phyloP scores from a whole-genome alignment of 2,797 vertebrate species.

The Artibeus jamaicensis region DNA sequence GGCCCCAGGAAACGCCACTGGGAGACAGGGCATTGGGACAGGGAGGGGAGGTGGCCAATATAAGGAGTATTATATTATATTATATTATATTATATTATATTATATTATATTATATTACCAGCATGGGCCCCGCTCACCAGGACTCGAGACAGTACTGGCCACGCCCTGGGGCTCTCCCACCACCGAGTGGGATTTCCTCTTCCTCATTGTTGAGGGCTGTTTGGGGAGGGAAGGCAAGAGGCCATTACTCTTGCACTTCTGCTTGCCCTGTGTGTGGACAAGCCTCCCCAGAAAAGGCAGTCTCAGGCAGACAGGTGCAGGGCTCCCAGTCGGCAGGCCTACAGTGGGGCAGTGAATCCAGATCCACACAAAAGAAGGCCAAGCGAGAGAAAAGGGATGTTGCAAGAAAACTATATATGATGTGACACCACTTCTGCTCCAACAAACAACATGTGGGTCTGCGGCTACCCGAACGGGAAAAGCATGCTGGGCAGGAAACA shows the following conservation, averaged over 20 bases:
- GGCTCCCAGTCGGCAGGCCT: too few relatives aligned
- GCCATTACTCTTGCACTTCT: neutral
- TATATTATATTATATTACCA: neutral
- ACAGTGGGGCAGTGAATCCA: too few relatives aligned
- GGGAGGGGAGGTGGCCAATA: neutral
- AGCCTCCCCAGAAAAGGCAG: neutral
- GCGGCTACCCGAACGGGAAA: neutral
- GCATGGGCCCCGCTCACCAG: accelerated
- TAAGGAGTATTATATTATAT: neutral
- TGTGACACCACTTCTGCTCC: neutral
- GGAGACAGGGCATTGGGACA: neutral
- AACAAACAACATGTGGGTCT: accelerated
- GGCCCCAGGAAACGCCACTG: neutral
- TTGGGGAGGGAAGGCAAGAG: neutral
- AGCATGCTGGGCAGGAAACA: neutral
- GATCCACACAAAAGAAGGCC: neutral
- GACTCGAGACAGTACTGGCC: neutral
- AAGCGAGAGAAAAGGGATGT: neutral
- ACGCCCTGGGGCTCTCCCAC: accelerated
- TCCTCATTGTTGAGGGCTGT: neutral
- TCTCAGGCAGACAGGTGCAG: too few relatives aligned
- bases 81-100: too few relatives aligned
- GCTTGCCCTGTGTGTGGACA: neutral
- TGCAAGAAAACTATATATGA: accelerated
- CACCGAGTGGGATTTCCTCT: neutral